Conservation (phyloP, 2,797 vertebrate genomes). For the Alfaro cultratus region DNA sequence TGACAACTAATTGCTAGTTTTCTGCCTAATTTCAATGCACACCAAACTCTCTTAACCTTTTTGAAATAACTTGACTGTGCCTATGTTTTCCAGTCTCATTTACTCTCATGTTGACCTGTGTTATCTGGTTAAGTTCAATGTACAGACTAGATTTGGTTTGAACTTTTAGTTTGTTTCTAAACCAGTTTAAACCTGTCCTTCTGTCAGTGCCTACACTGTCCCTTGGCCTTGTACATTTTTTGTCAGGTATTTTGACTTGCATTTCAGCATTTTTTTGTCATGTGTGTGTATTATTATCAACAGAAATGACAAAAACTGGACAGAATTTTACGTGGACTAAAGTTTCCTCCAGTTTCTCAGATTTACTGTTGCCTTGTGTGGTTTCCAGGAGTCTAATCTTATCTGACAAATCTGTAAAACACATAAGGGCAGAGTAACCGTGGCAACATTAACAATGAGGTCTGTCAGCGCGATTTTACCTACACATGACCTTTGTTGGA, state of each 20-base stretch:
- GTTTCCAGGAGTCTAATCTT: conserved; percentile 13
- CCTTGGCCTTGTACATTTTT: conserved; percentile 6
- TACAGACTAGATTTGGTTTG: background rate
- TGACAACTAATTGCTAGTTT: background rate
- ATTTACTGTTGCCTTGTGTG: conserved; percentile 15
- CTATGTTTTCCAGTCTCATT: background rate
- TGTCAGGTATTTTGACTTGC: background rate
- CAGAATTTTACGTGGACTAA: background rate
- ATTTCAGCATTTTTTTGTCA: conserved; percentile 16
- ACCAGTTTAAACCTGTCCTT: conserved; percentile 17
- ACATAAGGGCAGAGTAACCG: conserved; percentile 18
- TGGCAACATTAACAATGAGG: conserved; percentile 36
- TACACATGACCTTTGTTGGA: conserved; percentile 60
- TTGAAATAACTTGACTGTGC: background rate
- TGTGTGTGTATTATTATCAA: conserved; percentile 15
- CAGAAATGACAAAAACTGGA: conserved; percentile 12
- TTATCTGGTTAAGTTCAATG: background rate
- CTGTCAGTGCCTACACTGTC: background rate
- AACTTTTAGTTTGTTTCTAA: conserved; percentile 10
- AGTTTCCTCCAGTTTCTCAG: conserved; percentile 11
- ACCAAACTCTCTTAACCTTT: background rate
- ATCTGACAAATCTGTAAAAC: conserved; percentile 44
- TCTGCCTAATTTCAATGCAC: background rate
- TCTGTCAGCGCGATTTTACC: conserved; percentile 46
- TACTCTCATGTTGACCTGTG: background rate